Conservation (phyloP, 2,113 vertebrate genomes). For the Callionymus lyra region DNA sequence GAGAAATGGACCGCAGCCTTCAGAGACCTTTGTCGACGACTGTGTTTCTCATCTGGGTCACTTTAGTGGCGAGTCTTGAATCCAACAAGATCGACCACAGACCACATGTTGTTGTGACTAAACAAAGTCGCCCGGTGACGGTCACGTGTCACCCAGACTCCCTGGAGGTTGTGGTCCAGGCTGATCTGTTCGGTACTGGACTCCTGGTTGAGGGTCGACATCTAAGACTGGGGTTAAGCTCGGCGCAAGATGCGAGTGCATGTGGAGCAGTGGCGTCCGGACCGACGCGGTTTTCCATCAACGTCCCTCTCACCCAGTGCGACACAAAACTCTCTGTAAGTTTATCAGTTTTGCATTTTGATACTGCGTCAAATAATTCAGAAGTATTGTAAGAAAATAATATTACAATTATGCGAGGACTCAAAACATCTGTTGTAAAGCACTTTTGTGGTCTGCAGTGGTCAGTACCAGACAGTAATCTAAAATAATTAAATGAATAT, state of each 20-base stretch:
- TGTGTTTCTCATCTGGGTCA: too few relatives aligned
- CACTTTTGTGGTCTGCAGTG: too few relatives aligned
- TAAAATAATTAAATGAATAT: too few relatives aligned
- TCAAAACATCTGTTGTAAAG: too few relatives aligned
- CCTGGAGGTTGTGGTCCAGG: slow-evolving; percentile 47
- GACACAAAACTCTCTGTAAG: slow-evolving; percentile 56
- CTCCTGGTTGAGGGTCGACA: slow-evolving; percentile 31
- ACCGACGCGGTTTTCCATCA: slow-evolving; percentile 32
- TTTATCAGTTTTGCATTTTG: neutral
- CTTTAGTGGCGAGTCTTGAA: too few relatives aligned
- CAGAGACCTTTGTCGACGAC: neutral
- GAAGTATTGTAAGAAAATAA: too few relatives aligned
- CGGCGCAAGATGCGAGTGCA: neutral
- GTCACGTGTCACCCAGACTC: slow-evolving; percentile 49
- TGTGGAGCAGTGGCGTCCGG: slow-evolving; percentile 34
- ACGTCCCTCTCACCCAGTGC: slow-evolving; percentile 35
- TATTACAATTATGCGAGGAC: too few relatives aligned
- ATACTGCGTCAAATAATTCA: too few relatives aligned
- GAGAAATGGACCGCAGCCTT: slow-evolving; percentile 27
- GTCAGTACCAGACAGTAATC: too few relatives aligned
- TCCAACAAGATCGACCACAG: too few relatives aligned
- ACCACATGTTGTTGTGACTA: slow-evolving; percentile 4
- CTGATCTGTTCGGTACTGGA: slow-evolving; percentile 46
- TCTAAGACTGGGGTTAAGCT: slow-evolving; percentile 32
- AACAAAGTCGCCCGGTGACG: slow-evolving; percentile 13